These are phyloP conservation scores for Acropora yongei DNA, from an alignment of 64 coral and sea anemone species.

Conservation along the genomic window DNA sequence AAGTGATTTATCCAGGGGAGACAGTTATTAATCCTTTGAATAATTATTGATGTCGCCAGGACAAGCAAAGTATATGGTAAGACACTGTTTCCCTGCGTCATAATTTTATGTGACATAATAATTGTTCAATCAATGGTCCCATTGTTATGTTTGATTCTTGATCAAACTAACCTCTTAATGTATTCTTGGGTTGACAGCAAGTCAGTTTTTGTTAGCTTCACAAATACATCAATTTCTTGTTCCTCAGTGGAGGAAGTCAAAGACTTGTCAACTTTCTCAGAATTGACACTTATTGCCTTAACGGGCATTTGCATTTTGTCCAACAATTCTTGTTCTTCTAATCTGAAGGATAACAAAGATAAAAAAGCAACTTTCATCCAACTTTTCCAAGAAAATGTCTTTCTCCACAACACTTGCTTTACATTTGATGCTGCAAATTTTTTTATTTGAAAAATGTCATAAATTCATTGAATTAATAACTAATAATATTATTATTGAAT, in stretches of 20 bases:
- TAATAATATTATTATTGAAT: no score
- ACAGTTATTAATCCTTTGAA: neutral
- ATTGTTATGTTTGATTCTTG: neutral
- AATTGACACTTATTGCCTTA: neutral
- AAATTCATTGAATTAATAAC: no score
- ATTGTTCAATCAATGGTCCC: neutral
- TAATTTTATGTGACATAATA: no score
- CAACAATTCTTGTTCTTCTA: conserved; percentile 25
- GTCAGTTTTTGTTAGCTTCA: neutral
- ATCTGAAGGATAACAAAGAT: neutral
- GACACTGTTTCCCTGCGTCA: no score
- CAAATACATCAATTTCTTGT: neutral
- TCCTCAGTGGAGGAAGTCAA: neutral
- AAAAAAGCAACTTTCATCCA: no score
- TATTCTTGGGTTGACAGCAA: neutral
- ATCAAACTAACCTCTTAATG: neutral
- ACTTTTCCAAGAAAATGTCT: no score
- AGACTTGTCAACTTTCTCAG: neutral
- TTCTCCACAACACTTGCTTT: no score
- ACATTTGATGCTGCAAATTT: no score
- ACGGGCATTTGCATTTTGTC: conserved; percentile 15
- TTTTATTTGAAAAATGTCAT: no score
- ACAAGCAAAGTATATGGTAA: no score
- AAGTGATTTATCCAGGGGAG: no score
- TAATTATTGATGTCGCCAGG: no score